Evolutionary conservation across 2,113 vertebrate genomes (phyloP), one percentile per base, ranked within the genome.

Genomic region (Stercorarius parasiticus): DNA sequence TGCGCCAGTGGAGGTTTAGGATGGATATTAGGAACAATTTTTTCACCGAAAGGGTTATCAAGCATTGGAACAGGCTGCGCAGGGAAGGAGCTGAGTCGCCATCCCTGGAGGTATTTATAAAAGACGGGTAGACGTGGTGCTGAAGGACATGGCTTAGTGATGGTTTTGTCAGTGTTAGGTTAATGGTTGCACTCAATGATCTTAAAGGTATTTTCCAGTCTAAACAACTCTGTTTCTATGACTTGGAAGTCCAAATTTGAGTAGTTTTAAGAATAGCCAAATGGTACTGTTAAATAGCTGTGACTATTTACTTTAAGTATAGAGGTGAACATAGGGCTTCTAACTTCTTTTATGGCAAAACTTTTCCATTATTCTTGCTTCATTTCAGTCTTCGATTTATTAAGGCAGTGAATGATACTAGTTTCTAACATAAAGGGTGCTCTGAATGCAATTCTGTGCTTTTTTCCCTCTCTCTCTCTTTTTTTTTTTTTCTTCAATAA

Each of bases 381-480:
- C 10, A 1, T 26, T 82, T n/a, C 43, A 36, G 42, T 15, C n/a
- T 61, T 65, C 56, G 45, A 3, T 23, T 70, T 86, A 27, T 40
- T 91, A 16, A 67, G 64, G 32, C 40, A 69, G 2, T 29, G 56
- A 62, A 2, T n/a, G 2, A 8, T 92, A 43, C 6, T 76, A 66
- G 23, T 38, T 65, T 45, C 65, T 93, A 45, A 80, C 62, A n/a
- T 56, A 71, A 91, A 77, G 56, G 74, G 32, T 4, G 32, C 36
- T 77, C 36, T 27, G 76, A 47, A 66, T 45, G 22, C 18, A 87
- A 9, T 82, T 49, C 52, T 21, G 62, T 38, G 5, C 9, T 26
- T 32, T 15, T 8, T 42, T 38, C 2, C 5, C 1, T 8, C 7
- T 4, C 5, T 6, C 11, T 26, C 1, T 27, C 22, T 9, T 13